These are phyloP conservation scores for Tanaodytes sp. DNA, from an alignment of 2,888 invertebrate species.

Conservation along the genomic window DNA sequence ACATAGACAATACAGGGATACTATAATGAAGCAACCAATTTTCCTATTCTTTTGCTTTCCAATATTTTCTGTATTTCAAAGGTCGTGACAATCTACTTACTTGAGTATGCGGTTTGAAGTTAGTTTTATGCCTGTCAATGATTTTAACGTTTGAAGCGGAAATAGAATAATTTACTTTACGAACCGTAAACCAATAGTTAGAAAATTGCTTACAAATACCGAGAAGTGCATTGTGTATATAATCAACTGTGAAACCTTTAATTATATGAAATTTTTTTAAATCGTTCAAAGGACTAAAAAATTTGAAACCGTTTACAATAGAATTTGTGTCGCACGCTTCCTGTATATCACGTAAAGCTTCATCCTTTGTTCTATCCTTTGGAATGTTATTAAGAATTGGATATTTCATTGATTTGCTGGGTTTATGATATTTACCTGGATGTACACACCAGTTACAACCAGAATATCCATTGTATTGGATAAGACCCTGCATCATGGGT, in stretches of 20 bases:
- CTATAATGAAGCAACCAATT: slow-evolving; percentile 31
- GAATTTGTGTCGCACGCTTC: slow-evolving; percentile 1
- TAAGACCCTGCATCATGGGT: slow-evolving; percentile 23
- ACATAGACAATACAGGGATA: slow-evolving; percentile 1
- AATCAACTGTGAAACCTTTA: slow-evolving; percentile 43
- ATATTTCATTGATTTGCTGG: slow-evolving; percentile 12
- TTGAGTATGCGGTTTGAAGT: slow-evolving; percentile 15
- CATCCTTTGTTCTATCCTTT: background rate
- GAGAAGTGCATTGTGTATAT: slow-evolving; percentile 49
- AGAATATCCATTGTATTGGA: slow-evolving; percentile 39
- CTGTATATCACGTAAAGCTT: slow-evolving; percentile 8
- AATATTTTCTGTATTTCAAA: slow-evolving; percentile 21
- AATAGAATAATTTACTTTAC: slow-evolving; percentile 6
- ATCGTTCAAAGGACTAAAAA: slow-evolving; percentile 16
- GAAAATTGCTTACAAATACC: slow-evolving; percentile 44
- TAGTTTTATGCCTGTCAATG: background rate
- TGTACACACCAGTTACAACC: slow-evolving; percentile 51
- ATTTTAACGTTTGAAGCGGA: background rate
- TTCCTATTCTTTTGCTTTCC: slow-evolving; percentile 28
- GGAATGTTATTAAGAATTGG: slow-evolving; percentile 3
- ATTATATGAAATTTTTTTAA: slow-evolving; percentile 47
- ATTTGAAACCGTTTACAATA: slow-evolving; percentile 12
- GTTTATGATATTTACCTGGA: slow-evolving; percentile 20
- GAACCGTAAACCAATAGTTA: slow-evolving; percentile 41
- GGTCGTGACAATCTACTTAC: slow-evolving; percentile 13